Base-by-base conservation (phyloP, 2,113 vertebrate species). In the Leucoraja erinaceus region DNA sequence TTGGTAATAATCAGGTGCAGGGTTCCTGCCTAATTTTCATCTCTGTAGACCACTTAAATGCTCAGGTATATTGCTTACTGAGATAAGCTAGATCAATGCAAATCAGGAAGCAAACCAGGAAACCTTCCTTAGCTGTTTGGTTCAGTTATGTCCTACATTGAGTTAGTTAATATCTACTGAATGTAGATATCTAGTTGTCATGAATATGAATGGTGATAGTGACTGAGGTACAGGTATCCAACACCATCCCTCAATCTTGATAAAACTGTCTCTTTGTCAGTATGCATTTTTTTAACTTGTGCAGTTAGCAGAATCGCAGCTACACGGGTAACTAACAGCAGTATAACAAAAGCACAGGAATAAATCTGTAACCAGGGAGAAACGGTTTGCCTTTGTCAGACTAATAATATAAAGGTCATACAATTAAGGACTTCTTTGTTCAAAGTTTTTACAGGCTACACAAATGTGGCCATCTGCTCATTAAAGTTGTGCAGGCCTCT, bases 381-480 rank as follows among this genome's bases (percentile, higher is more conserved):
- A 61, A 12, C 22, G 78, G 66, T 81, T 70, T 92, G 63, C 79
- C 92, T 94, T 66, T 93, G 81, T 93, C 90, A 93, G 90, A 56
- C 88, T 61, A 76, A 92, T 91, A 72, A 92, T 83, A 84, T 76
- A 68, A 93, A 93, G 93, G 38, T 79, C 86, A 18, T 78, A 68
- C 93, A 93, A 93, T 93, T 93, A 94, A 93, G 93, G 77, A 93
- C 25, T 68, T 83, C 86, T 84, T 94, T 94, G 93, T 94, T 92
- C 93, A 92, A 74, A 93, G 93, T 91, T 91, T 91, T 91, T 91
- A 74, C 31, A 75, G 93, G 93, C 93, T 93, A 91, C 90, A 66
- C 81, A 93, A 93, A 93, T 77, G 93, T 68, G 70, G 93, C 93
- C 93, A 94, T 94, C 93, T 94, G 93, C 93, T 94, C 93, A 66